Evolutionary conservation across 2,888 invertebrate species (phyloP).

Genomic region (Xylocampa areola): DNA sequence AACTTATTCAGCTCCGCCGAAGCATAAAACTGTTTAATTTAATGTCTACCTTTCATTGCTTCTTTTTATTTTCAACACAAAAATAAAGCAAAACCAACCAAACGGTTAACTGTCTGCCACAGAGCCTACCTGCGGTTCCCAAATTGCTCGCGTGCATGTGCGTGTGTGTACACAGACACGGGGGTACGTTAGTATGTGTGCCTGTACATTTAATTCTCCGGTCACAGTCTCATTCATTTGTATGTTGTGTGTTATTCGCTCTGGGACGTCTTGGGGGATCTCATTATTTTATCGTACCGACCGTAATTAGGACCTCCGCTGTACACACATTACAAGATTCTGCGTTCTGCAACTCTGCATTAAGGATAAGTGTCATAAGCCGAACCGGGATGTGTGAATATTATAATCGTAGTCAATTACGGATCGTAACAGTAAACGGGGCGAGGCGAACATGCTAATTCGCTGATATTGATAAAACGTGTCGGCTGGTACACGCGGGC

Average conservation of each 20-base stretch:
- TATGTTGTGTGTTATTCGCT: constrained; percentile 6
- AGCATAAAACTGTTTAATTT: constrained; percentile 40
- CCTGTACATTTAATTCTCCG: constrained; percentile 15
- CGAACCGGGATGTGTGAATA: constrained; percentile 16
- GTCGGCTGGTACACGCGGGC: background rate
- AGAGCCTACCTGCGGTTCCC: constrained; percentile 36
- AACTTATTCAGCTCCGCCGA: constrained; percentile 8
- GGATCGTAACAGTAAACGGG: constrained; percentile 4
- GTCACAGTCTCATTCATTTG: constrained; percentile 28
- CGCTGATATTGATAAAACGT: constrained; percentile 17
- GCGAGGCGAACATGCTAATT: constrained; percentile 5
- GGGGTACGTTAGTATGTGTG: constrained; percentile 2
- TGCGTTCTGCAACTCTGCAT: background rate
- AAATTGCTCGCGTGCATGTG: constrained; percentile 27
- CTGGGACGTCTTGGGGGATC: constrained; percentile 1
- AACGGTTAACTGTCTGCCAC: constrained; percentile 30
- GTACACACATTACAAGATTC: background rate
- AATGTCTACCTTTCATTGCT: constrained; percentile 23
- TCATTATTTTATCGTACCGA: constrained; percentile 2
- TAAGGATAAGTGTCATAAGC: background rate
- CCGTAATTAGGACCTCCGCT: background rate
- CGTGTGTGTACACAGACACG: background rate
- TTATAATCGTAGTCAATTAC: constrained; percentile 14
- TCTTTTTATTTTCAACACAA: constrained; percentile 29
- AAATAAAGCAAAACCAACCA: constrained; percentile 38